Evolutionary conservation across 23 tunicate species (phyloP).

Genomic region (Styela plicata): DNA sequence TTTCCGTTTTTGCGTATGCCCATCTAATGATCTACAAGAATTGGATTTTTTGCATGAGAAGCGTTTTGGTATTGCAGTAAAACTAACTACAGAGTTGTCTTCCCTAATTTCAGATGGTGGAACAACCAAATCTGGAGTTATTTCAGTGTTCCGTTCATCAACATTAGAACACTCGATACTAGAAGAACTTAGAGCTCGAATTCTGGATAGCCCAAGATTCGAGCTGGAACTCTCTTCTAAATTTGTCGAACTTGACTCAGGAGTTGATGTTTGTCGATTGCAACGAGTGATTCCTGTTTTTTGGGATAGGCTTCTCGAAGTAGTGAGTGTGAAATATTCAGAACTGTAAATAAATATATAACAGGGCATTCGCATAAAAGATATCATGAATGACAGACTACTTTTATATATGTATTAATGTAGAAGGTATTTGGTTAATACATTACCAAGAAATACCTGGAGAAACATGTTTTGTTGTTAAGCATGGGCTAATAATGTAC

Average conservation of each 20-base stretch:
- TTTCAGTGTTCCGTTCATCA: background rate
- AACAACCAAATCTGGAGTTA: background rate
- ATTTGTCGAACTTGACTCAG: background rate
- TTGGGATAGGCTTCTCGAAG: too few relatives aligned
- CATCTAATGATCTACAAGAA: background rate
- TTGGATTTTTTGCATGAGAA: background rate
- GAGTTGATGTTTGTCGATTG: background rate
- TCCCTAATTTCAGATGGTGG: background rate
- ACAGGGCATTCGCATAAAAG: too few relatives aligned
- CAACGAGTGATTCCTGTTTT: too few relatives aligned
- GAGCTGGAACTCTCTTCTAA: background rate
- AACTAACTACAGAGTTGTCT: background rate
- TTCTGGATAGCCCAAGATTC: constrained; percentile 1
- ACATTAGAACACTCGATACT: background rate
- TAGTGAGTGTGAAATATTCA: too few relatives aligned
- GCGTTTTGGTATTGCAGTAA: background rate
- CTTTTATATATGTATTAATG: too few relatives aligned
- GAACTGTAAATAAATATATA: too few relatives aligned
- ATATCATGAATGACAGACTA: too few relatives aligned
- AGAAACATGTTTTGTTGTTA: too few relatives aligned
- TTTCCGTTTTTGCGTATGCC: background rate
- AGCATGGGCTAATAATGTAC: too few relatives aligned
- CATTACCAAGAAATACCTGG: too few relatives aligned
- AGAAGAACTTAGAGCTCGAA: constrained; percentile 2
- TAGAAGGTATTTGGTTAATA: too few relatives aligned